Percentiles rank a stretch among this genome's conserved stretches.
Evolutionary conservation across 37 sponge, comb jelly and placozoan genomes (phyloP).

Genomic region (Cliona cf. orientalis): DNA sequence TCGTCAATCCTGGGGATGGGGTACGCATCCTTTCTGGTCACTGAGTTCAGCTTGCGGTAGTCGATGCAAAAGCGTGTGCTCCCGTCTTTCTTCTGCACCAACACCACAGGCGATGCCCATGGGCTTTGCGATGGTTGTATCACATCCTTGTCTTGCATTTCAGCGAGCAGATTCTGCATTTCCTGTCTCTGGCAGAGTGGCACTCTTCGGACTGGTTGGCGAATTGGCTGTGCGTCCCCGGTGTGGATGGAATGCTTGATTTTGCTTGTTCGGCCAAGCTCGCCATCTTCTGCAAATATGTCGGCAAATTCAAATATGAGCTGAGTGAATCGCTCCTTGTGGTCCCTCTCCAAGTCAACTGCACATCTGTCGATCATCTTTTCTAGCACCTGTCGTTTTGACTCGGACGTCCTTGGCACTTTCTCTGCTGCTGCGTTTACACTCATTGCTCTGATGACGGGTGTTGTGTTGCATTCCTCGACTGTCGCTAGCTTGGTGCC

Average conservation of each 20-base stretch:
- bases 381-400: background rate
- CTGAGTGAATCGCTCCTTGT: background rate
- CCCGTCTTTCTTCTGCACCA: too few species aligned
- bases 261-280: background rate
- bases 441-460: constrained; percentile 1
- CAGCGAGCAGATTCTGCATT: too few species aligned
- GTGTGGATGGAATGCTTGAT: constrained; percentile 9
- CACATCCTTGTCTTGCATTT: too few species aligned
- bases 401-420: background rate
- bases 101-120: too few species aligned
- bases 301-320: background rate
- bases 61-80: too few species aligned
- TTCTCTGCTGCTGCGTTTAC: background rate
- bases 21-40: too few species aligned
- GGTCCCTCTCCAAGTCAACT: constrained; percentile 1
- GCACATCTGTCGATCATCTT: background rate
- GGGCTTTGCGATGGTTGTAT: too few species aligned
- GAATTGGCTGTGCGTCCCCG: constrained; percentile 7
- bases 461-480: too few species aligned
- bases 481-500: too few species aligned
- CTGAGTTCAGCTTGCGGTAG: too few species aligned
- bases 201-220: constrained; percentile 14
- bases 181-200: too few species aligned
- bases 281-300: background rate
- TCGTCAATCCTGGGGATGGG: too few species aligned